Percentiles rank a stretch among this genome's conserved stretches.
Conservation (phyloP, 2,797 vertebrate species). For the Intellagama lesueurii region DNA sequence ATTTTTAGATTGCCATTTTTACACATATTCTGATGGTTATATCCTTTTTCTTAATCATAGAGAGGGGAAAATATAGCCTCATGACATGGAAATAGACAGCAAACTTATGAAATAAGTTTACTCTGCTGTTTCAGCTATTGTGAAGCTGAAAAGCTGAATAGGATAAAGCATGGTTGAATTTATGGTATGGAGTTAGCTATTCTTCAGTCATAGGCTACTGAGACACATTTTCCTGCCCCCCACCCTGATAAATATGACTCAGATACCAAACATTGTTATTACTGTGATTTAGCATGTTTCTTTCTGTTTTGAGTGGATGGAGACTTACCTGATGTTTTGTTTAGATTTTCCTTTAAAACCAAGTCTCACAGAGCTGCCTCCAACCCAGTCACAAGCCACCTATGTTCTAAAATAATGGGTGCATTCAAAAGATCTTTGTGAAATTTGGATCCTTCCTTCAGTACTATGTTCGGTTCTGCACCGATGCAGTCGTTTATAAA, state of each 20-base stretch:
- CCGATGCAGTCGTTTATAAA: too few species aligned
- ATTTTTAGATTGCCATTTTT: neutral
- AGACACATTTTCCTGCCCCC: neutral
- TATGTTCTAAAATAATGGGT: too few species aligned
- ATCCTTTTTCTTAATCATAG: neutral
- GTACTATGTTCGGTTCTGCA: too few species aligned
- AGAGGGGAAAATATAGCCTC: neutral
- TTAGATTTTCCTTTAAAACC: neutral
- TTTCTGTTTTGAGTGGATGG: neutral
- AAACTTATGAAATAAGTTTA: neutral
- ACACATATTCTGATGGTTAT: neutral
- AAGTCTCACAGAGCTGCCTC: too few species aligned
- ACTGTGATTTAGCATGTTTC: neutral
- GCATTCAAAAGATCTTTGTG: too few species aligned
- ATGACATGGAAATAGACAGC: neutral
- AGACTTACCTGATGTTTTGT: too few species aligned
- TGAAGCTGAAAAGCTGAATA: neutral
- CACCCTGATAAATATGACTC: neutral
- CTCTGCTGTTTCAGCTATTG: neutral
- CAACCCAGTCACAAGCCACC: too few species aligned
- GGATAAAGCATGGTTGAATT: neutral
- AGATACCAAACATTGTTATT: neutral
- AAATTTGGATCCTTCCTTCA: too few species aligned
- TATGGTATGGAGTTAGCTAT: neutral
- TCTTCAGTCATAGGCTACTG: neutral